Evolutionary conservation across 2,888 invertebrate genomes (phyloP).

Genomic region (Linnaemya tessellans): DNA sequence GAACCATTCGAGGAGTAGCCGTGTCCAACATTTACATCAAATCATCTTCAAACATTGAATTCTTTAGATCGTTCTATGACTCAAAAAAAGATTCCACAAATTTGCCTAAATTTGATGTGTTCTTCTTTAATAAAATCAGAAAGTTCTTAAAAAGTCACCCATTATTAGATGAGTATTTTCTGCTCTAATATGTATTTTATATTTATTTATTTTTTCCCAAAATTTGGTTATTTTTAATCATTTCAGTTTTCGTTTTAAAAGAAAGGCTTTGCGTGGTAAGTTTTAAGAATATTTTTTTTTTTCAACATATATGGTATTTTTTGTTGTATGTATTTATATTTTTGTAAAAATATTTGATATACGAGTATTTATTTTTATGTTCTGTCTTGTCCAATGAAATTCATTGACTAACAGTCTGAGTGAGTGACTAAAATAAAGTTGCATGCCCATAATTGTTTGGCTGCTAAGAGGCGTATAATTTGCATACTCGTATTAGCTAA

Average conservation of each 20-base stretch:
- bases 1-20: too few relatives aligned
- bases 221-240: slow-evolving; percentile 5
- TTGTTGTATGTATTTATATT: too few relatives aligned
- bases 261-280: slow-evolving; percentile 40
- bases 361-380: neutral
- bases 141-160: too few relatives aligned
- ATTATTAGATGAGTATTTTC: too few relatives aligned
- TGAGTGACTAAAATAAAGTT: slow-evolving; percentile 33
- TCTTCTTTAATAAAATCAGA: too few relatives aligned
- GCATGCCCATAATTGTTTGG: slow-evolving; percentile 49
- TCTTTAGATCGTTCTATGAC: too few relatives aligned
- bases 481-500: slow-evolving; percentile 43
- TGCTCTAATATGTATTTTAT: neutral
- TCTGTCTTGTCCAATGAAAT: slow-evolving; percentile 23
- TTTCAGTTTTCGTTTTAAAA: neutral
- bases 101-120: too few relatives aligned
- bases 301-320: slow-evolving; percentile 43
- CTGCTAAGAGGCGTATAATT: slow-evolving; percentile 52
- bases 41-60: too few relatives aligned
- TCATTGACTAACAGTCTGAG: slow-evolving; percentile 20
- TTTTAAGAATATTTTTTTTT: slow-evolving; percentile 11
- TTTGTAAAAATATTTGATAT: neutral
- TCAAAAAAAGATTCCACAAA: too few relatives aligned
- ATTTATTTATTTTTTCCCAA: neutral
- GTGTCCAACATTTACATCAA: too few relatives aligned